phyloP scores from a whole-genome alignment of 2,888 invertebrate genomes.

The Marasmarcha lunaedactyla region DNA sequence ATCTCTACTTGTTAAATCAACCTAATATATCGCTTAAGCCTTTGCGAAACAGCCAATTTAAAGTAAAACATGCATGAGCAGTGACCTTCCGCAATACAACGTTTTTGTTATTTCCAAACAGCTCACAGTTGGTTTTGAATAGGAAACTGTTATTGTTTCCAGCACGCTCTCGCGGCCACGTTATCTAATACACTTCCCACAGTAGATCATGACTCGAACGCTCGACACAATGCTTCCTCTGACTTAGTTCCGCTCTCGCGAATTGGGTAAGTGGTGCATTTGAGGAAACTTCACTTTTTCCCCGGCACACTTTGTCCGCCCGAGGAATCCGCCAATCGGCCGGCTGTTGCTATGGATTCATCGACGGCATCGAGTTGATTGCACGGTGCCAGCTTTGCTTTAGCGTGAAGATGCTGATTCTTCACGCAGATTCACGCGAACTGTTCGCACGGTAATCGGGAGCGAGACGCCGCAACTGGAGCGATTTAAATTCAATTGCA shows the following conservation, averaged over 20 bases:
- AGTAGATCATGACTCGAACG: constrained; percentile 37
- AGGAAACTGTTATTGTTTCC: constrained; percentile 48
- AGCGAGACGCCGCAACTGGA: constrained; percentile 55
- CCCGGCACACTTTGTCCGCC: constrained; percentile 37
- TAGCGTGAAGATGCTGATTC: constrained; percentile 21
- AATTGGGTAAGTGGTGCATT: constrained; percentile 64
- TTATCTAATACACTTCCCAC: constrained; percentile 57
- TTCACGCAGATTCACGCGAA: constrained; percentile 37
- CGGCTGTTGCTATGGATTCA: constrained; percentile 44
- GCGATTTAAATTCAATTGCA: constrained; percentile 55
- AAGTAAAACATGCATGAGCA: not conserved
- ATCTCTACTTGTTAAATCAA: constrained; percentile 38
- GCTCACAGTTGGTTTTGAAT: constrained; percentile 47
- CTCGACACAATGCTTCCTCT: constrained; percentile 51
- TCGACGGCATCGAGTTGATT: constrained; percentile 30
- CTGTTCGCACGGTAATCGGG: constrained; percentile 62
- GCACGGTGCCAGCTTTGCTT: constrained; percentile 22
- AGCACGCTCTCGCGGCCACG: constrained; percentile 44
- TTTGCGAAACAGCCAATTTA: not conserved
- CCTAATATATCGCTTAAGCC: not conserved
- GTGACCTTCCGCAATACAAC: not conserved
- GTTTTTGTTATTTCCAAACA: constrained; percentile 12
- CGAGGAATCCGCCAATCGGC: constrained; percentile 33
- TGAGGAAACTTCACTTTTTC: constrained; percentile 65
- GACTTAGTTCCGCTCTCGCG: constrained; percentile 63